Percentiles rank a stretch among this genome's conserved stretches.
Evolutionary conservation across 2,888 invertebrate genomes (phyloP).

Genomic region (Agrilus cyanescens): DNA sequence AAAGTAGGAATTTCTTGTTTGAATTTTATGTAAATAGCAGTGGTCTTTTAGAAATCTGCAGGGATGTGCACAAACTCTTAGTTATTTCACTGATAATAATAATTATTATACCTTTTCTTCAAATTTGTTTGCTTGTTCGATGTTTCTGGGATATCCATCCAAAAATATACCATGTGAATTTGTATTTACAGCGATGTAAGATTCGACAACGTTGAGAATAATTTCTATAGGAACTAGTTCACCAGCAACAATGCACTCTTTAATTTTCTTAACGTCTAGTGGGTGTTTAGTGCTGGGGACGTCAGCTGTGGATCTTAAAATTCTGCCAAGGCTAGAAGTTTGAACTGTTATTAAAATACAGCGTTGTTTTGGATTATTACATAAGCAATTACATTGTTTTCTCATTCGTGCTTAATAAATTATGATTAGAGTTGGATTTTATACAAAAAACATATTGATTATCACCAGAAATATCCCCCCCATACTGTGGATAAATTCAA

Average conservation of each 20-base stretch:
- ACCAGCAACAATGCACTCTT: constrained; percentile 61
- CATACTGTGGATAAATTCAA: no score
- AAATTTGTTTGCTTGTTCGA: constrained; percentile 78
- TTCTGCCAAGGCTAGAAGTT: constrained; percentile 48
- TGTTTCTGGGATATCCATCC: constrained; percentile 88
- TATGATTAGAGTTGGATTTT: no score
- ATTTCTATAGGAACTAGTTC: constrained; percentile 72
- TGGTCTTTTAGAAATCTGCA: not conserved
- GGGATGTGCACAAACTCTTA: no score
- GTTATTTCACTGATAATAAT: not conserved
- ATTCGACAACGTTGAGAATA: constrained; percentile 63
- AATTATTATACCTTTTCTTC: constrained; percentile 65
- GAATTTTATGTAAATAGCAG: no score
- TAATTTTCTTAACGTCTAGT: constrained; percentile 37
- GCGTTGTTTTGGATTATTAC: no score
- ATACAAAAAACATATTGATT: no score
- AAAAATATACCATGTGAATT: constrained; percentile 72
- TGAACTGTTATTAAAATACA: no score
- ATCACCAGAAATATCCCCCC: no score
- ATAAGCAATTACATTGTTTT: no score
- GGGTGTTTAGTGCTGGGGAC: constrained; percentile 31
- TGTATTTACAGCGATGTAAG: constrained; percentile 46
- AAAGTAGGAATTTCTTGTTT: no score
- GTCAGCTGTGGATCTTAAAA: constrained; percentile 65
- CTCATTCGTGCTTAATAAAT: no score